Base-by-base conservation (phyloP, 2,888 invertebrate genomes). In the Poecilobothrus nobilitatus region DNA sequence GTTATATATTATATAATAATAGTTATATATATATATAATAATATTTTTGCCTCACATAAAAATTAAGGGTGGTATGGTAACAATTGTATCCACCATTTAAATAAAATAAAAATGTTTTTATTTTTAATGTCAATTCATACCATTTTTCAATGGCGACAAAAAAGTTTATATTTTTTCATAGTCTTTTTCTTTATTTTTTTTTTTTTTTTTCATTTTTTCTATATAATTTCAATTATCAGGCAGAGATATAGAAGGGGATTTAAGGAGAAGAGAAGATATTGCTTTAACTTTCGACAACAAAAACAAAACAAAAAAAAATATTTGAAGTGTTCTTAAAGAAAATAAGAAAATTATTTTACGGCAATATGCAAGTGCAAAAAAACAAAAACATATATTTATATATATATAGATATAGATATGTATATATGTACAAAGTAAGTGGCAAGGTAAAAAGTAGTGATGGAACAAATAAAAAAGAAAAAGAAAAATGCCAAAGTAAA, bases 351-450 rank as follows among this genome's bases (percentile, higher is more conserved):
- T 53, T 53, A 15, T 53, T 53, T 53, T 53, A 53, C 53, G 53
- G 53, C 53, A 53, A 53, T 53, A 53, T 53, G 53, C 53, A 53
- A 53, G 53, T 53, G 53, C 53, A 53, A n/a, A 53, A 53, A 53
- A 18, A 1, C 6, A n/a, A n/a, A n/a, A n/a, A 41, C 15, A 41
- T 15, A 41, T 41, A 8, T 41, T 41, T 41, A 53, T 53, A 6
- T n/a, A 53, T 15, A 53, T 18, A 41, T 41, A 15, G 2, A 41
- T 41, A 41, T 12, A 41, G 1, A 41, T 41, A 15, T 6, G 41
- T 15, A 41, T 41, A 41, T 41, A n/a, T n/a, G n/a, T 41, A 41
- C 15, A n/a, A 12, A 53, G 15, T 18, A 53, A 53, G n/a, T 53
- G 53, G 53, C 15, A 18, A 53, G 15, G 53, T 18, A 53, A 53